Evolutionary conservation across 2,888 invertebrate species (phyloP).

Genomic region (Parochlus steinenii): DNA sequence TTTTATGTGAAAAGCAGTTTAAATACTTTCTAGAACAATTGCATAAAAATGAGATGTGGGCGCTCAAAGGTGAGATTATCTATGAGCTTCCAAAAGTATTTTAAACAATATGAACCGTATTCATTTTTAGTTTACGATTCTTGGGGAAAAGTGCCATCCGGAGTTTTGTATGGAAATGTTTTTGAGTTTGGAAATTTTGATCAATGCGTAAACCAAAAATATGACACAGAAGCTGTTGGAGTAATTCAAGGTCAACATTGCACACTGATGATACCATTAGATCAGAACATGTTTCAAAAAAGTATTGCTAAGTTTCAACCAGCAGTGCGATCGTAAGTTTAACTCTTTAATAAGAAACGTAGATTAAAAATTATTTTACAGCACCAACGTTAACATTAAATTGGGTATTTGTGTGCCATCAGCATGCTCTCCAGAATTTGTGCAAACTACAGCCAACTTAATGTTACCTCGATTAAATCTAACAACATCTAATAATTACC

Average conservation of each 20-base stretch:
- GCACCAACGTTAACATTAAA: neutral
- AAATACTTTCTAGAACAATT: neutral
- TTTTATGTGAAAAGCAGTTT: slow-evolving; percentile 4
- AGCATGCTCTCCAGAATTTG: slow-evolving; percentile 20
- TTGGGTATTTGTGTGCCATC: slow-evolving; percentile 27
- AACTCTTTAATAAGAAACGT: no score
- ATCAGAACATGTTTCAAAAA: no score
- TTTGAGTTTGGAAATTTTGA: slow-evolving; percentile 31
- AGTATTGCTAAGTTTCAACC: no score
- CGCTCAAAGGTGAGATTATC: neutral
- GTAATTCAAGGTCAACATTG: slow-evolving; percentile 7
- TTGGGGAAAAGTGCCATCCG: slow-evolving; percentile 30
- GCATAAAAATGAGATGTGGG: slow-evolving; percentile 3
- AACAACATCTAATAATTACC: slow-evolving; percentile 12
- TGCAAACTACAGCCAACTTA: slow-evolving; percentile 19
- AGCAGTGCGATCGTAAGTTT: no score
- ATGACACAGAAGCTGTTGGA: neutral
- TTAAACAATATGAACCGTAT: no score
- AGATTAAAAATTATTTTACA: neutral
- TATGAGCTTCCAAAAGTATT: no score
- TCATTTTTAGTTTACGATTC: slow-evolving; percentile 32
- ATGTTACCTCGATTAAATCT: slow-evolving; percentile 16
- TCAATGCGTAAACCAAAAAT: slow-evolving; percentile 27
- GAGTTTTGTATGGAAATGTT: slow-evolving; percentile 29
- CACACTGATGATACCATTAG: neutral